Percentiles rank a stretch among this genome's conserved stretches.
Conservation (phyloP, 2,888 invertebrate genomes). For the Dynastes tityus region DNA sequence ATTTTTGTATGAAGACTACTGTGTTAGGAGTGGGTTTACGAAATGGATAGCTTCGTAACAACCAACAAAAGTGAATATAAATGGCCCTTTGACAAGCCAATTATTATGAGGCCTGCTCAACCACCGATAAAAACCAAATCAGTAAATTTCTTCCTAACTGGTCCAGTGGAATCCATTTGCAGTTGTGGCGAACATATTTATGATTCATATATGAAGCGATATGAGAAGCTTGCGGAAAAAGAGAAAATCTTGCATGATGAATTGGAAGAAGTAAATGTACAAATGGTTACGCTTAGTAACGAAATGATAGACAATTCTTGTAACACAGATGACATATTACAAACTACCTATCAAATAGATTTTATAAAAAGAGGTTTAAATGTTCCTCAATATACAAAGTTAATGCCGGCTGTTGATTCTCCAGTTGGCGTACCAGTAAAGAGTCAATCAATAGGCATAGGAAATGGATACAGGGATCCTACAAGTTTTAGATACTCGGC, state of each 20-base stretch:
- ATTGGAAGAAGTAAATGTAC: constrained; percentile 57
- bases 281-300: constrained; percentile 76
- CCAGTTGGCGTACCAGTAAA: constrained; percentile 75
- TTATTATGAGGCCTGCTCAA: constrained; percentile 75
- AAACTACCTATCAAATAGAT: constrained; percentile 77
- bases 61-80: constrained; percentile 72
- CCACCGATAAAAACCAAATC: constrained; percentile 74
- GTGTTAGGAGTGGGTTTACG: not conserved
- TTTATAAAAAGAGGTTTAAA: constrained; percentile 75
- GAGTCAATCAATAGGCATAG: constrained; percentile 73
- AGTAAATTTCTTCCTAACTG: constrained; percentile 70
- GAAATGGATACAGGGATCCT: constrained; percentile 77
- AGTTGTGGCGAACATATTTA: constrained; percentile 78
- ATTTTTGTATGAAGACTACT: constrained; percentile 41
- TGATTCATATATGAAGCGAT: constrained; percentile 75
- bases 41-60: constrained; percentile 70
- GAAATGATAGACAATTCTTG: constrained; percentile 79
- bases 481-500: constrained; percentile 75
- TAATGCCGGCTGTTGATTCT: constrained; percentile 77
- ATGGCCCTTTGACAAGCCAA: constrained; percentile 76
- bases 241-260: constrained; percentile 75
- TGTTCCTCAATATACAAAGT: constrained; percentile 72
- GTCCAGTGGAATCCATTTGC: constrained; percentile 76
- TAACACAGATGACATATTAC: constrained; percentile 76
- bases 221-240: constrained; percentile 76